Evolutionary conservation across 1,140 invertebrate species (phyloP).

Genomic region (Zaprionus nigranus): DNA sequence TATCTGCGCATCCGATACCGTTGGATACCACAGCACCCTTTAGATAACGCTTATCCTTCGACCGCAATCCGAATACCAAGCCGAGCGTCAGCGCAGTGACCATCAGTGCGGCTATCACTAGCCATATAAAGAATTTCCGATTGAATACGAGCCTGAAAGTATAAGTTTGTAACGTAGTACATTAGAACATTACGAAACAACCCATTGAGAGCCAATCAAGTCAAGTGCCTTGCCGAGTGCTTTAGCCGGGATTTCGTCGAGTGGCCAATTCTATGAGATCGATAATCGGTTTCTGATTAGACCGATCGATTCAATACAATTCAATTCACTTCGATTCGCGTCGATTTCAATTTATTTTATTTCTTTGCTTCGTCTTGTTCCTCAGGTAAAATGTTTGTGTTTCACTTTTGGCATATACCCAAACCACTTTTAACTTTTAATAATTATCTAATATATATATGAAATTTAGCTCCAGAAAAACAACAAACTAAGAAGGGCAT

Average conservation of each 20-base stretch:
- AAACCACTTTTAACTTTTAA: not conserved
- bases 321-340: slow-evolving; percentile 5
- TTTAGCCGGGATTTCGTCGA: slow-evolving; percentile 27
- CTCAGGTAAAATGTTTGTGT: not conserved
- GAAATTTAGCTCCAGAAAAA: not conserved
- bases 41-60: slow-evolving; percentile 44
- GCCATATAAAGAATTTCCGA: slow-evolving; percentile 69
- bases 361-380: not conserved
- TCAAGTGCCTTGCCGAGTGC: slow-evolving; percentile 34
- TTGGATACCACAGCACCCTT: slow-evolving; percentile 77
- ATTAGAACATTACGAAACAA: not conserved
- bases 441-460: not conserved
- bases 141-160: slow-evolving; percentile 58
- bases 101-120: slow-evolving; percentile 56
- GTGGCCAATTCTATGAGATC: slow-evolving; percentile 11
- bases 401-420: not conserved
- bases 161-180: not conserved
- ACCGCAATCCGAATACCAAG: slow-evolving; percentile 67
- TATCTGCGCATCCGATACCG: slow-evolving; percentile 73
- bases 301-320: not conserved
- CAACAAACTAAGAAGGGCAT: not conserved
- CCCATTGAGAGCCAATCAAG: slow-evolving; percentile 12
- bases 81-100: slow-evolving; percentile 68
- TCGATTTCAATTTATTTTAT: not conserved
- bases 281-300: slow-evolving; percentile 13